Conservation (phyloP, 2,797 vertebrate genomes). For the Rhinophrynus dorsalis region DNA sequence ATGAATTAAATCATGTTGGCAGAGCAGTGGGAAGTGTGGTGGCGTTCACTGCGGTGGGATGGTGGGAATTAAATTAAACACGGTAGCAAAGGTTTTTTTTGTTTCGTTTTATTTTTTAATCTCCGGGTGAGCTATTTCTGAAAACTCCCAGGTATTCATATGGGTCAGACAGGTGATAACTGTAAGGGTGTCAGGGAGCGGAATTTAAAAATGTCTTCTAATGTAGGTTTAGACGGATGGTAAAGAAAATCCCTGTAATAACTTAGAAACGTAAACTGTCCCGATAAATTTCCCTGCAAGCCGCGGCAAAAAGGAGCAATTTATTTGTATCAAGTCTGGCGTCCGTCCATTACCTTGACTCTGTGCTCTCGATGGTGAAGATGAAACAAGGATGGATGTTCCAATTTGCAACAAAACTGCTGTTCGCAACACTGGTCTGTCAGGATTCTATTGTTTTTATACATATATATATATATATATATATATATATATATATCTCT, state of each 20-base stretch:
- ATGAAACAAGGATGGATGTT: conserved; percentile 20
- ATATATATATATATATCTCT: too few relatives aligned
- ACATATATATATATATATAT: too few relatives aligned
- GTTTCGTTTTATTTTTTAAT: too few relatives aligned
- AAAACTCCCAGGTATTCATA: too few relatives aligned
- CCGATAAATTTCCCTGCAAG: background rate
- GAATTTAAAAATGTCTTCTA: background rate
- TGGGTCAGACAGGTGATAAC: too few relatives aligned
- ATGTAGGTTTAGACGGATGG: background rate
- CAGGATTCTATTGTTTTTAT: too few relatives aligned
- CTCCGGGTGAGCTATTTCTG: too few relatives aligned
- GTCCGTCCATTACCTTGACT: background rate
- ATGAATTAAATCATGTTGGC: too few relatives aligned
- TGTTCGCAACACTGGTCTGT: background rate
- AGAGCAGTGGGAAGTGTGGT: too few relatives aligned
- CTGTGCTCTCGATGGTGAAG: conserved; percentile 14
- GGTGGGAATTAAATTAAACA: too few relatives aligned
- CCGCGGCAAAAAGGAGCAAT: conserved; percentile 11
- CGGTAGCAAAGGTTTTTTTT: too few relatives aligned
- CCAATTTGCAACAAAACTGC: conserved; percentile 14
- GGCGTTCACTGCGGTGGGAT: too few relatives aligned
- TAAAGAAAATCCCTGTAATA: background rate
- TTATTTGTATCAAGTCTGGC: conserved; percentile 22
- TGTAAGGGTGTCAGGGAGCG: background rate
- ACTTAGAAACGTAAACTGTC: background rate